Percentiles rank a stretch among this genome's conserved stretches.
phyloP scores from a whole-genome alignment of 2,113 vertebrate genomes.

The Pyxicephalus adspersus region DNA sequence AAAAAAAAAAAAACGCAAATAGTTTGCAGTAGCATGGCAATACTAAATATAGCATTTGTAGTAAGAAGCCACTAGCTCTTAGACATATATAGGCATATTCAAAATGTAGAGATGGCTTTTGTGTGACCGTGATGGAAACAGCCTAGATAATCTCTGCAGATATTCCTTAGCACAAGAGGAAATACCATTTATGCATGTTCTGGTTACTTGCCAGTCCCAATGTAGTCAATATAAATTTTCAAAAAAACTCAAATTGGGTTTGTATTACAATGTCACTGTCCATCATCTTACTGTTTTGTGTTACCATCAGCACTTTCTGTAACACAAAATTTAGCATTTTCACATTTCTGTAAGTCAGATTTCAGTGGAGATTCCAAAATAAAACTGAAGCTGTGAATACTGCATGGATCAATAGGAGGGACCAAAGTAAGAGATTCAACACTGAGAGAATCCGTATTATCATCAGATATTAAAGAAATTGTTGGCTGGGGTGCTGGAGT shows the following conservation, averaged over 20 bases:
- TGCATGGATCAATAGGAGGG: conserved; percentile 82
- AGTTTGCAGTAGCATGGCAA: neutral
- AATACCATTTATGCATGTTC: neutral
- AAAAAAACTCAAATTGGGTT: neutral
- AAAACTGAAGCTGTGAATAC: conserved; percentile 72
- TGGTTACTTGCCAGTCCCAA: neutral
- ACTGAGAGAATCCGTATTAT: conserved; percentile 78
- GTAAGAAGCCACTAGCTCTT: conserved; percentile 21
- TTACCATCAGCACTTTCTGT: neutral
- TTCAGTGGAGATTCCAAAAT: conserved; percentile 61
- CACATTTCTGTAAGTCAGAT: conserved; percentile 47
- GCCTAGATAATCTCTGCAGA: neutral
- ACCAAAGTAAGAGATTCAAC: conserved; percentile 91
- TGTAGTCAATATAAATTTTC: conserved; percentile 34
- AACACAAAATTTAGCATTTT: conserved; percentile 30
- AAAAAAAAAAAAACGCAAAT: neutral
- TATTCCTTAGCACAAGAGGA: conserved; percentile 12
- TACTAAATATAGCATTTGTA: conserved; percentile 1
- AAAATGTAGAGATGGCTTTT: neutral
- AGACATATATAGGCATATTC: conserved; percentile 9
- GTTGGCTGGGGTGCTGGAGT: conserved; percentile 90
- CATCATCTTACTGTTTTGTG: neutral
- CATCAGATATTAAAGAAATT: conserved; percentile 89
- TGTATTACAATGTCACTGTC: conserved; percentile 52
- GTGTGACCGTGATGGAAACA: neutral